A percentile compares a stretch with the other conserved stretches of the same genome.
phyloP scores from a whole-genome alignment of 2,797 vertebrate genomes.

The Synanceia verrucosa region DNA sequence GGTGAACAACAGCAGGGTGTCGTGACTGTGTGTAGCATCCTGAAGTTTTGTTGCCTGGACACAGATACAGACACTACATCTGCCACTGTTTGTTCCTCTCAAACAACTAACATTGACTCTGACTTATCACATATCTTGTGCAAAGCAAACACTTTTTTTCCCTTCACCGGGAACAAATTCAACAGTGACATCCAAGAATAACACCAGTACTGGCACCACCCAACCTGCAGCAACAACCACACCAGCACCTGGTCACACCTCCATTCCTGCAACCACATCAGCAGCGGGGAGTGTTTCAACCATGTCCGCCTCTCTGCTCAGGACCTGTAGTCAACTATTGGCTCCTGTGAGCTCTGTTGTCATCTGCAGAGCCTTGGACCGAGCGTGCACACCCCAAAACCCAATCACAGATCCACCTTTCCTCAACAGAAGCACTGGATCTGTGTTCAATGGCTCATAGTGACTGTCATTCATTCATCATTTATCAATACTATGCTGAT shows the following conservation, averaged over 20 bases:
- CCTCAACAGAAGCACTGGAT: neutral
- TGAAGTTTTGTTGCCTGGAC: neutral
- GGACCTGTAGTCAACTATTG: constrained; percentile 30
- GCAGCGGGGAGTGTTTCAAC: accelerated
- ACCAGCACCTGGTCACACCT: accelerated
- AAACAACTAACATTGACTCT: neutral
- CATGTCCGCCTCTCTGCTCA: neutral
- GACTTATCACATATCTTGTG: neutral
- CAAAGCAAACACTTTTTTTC: neutral
- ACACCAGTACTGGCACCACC: accelerated
- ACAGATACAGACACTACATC: neutral
- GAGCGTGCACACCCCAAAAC: neutral
- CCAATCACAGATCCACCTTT: neutral
- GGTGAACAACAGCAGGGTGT: neutral
- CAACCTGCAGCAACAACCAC: accelerated
- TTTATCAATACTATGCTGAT: neutral
- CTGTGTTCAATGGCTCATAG: neutral
- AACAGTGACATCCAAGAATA: accelerated
- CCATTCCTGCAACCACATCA: accelerated
- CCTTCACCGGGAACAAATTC: neutral
- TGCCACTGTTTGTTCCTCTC: neutral
- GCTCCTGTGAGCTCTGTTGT: constrained; percentile 17
- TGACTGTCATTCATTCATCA: neutral
- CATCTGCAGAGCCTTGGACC: neutral
- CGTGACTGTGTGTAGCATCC: neutral